Conservation (phyloP, 2,113 vertebrate genomes). For the Podarcis muralis region DNA sequence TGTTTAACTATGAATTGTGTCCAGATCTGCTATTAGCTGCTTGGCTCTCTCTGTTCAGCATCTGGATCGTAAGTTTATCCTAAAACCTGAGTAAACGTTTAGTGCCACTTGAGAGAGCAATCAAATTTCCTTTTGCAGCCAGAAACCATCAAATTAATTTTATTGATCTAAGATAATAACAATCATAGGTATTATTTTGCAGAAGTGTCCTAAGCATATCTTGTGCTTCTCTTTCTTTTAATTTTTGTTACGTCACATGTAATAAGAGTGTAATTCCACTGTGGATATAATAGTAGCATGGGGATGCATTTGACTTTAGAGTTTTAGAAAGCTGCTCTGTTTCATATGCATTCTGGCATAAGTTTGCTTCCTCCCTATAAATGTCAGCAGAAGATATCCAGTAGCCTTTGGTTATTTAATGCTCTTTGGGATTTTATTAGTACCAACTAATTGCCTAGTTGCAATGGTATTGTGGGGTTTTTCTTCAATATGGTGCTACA, state of each 20-base stretch:
- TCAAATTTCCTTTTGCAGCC: slow-evolving; percentile 38
- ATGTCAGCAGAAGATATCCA: not conserved
- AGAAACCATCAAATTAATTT: slow-evolving; percentile 45
- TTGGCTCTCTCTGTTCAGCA: slow-evolving; percentile 31
- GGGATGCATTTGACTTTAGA: not conserved
- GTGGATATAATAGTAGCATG: not conserved
- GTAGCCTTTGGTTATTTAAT: not conserved
- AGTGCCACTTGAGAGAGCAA: slow-evolving; percentile 43
- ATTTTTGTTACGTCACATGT: slow-evolving; percentile 9
- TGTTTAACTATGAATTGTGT: slow-evolving; percentile 20
- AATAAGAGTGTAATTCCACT: slow-evolving; percentile 47
- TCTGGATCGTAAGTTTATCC: not conserved
- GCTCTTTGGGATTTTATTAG: not conserved
- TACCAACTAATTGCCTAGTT: not conserved
- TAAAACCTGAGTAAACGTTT: slow-evolving; percentile 23
- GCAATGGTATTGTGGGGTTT: not conserved
- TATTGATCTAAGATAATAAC: slow-evolving; percentile 43
- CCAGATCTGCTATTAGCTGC: not conserved
- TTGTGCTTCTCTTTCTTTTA: slow-evolving; percentile 12
- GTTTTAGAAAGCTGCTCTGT: not conserved
- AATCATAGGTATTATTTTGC: slow-evolving; percentile 38
- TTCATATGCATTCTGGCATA: not conserved
- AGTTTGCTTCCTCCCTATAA: not conserved
- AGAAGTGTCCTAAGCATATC: slow-evolving; percentile 38
- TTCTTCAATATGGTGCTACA: not conserved